phyloP scores from a whole-genome alignment of 2,113 vertebrate genomes.

The Neolamprologus hecqui region DNA sequence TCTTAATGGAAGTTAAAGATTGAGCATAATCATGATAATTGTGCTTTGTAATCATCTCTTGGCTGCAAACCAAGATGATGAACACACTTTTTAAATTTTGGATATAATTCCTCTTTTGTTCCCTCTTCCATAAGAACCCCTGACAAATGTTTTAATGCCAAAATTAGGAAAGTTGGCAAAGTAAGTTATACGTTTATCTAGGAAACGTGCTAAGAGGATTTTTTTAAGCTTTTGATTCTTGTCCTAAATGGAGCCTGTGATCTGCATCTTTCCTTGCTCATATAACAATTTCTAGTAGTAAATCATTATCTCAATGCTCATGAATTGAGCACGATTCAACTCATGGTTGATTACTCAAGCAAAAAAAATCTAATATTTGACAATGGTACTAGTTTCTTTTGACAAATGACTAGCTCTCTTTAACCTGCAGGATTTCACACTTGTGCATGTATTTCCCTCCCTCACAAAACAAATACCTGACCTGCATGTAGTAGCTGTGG shows the following conservation, averaged over 20 bases:
- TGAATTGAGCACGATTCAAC: neutral
- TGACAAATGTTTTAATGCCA: neutral
- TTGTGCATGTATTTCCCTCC: neutral
- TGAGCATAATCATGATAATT: neutral
- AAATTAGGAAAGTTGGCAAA: neutral
- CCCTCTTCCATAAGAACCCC: neutral
- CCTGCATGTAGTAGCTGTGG: neutral
- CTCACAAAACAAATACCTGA: neutral
- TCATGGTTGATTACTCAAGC: neutral
- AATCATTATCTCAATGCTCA: neutral
- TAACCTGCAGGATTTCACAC: neutral
- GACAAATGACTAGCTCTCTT: neutral
- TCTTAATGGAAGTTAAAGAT: neutral
- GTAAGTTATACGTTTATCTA: neutral
- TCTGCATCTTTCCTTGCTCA: neutral
- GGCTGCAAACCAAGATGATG: neutral
- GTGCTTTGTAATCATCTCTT: neutral
- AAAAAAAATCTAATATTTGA: neutral
- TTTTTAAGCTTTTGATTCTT: neutral
- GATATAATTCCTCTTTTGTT: neutral
- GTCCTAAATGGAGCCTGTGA: neutral
- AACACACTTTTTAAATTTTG: neutral
- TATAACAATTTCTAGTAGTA: neutral
- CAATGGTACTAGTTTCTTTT: neutral
- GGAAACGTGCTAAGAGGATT: neutral